Percentiles rank a stretch among this genome's conserved stretches.
phyloP scores from a whole-genome alignment of 2,797 vertebrate species.

The Podarcis lilfordi region DNA sequence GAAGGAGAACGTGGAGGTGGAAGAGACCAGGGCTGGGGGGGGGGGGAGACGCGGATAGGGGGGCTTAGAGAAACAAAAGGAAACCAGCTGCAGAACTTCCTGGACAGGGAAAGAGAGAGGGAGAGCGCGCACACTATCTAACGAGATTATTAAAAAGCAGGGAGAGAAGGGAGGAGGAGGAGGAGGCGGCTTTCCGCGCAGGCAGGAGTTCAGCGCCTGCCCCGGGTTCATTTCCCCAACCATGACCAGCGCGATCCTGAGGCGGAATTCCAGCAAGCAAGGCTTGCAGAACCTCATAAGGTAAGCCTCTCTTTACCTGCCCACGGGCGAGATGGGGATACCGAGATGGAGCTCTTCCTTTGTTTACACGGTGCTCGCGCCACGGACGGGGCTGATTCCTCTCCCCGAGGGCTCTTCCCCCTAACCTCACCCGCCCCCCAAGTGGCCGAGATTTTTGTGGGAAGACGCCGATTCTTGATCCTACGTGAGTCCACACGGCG shows the following conservation, averaged over 20 bases:
- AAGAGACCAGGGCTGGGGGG: conserved; percentile 58
- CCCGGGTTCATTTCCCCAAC: conserved; percentile 25
- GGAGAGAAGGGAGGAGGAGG: background rate
- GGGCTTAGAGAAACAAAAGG: conserved; percentile 72
- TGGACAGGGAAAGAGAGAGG: conserved; percentile 42
- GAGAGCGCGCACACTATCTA: background rate
- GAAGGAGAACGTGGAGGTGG: conserved; percentile 72
- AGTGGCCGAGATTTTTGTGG: background rate
- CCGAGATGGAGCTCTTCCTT: background rate
- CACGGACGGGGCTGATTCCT: background rate
- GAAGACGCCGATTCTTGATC: rapidly evolving
- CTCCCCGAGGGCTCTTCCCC: background rate
- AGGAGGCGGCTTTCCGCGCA: conserved; percentile 23
- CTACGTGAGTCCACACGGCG: background rate
- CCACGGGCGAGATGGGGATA: background rate
- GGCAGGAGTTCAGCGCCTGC: conserved; percentile 41
- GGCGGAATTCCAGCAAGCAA: conserved; percentile 84
- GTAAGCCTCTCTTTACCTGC: conserved; percentile 78
- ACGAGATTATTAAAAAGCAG: background rate
- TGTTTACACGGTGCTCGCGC: background rate
- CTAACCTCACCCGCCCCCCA: too few species aligned
- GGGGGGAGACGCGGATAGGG: conserved; percentile 55
- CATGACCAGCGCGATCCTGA: conserved; percentile 82
- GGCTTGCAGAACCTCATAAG: conserved; percentile 87
- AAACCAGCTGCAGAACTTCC: conserved; percentile 72